Evolutionary conservation across 2,113 vertebrate species (phyloP).

Genomic region (Crotalus horridus): DNA sequence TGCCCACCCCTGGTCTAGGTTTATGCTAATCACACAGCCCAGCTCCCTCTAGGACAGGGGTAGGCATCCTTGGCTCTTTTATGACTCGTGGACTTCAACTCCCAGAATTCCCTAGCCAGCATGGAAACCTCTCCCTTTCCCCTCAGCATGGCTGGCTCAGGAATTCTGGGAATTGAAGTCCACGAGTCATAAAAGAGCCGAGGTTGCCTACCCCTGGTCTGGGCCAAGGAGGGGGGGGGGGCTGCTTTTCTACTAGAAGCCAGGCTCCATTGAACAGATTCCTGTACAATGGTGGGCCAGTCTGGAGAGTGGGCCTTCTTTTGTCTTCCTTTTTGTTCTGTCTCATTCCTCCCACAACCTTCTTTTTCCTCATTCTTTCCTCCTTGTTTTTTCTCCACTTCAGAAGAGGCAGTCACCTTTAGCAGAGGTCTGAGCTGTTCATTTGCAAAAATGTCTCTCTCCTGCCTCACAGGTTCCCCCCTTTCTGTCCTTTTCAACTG

Average conservation of each 20-base stretch:
- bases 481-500: neutral
- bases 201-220: too few species aligned
- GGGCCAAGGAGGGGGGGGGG: too few species aligned
- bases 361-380: neutral
- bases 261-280: neutral
- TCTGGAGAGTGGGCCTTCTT: neutral
- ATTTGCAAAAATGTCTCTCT: neutral
- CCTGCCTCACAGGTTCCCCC: neutral
- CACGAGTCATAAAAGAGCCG: too few species aligned
- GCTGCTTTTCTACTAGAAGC: neutral
- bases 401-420: neutral
- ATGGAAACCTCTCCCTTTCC: too few species aligned
- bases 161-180: too few species aligned
- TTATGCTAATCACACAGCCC: too few species aligned
- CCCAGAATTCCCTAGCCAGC: too few species aligned
- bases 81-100: too few species aligned
- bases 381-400: neutral
- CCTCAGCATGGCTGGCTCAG: too few species aligned
- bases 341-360: neutral
- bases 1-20: too few species aligned
- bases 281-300: neutral
- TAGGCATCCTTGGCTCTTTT: too few species aligned
- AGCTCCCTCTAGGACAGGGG: too few species aligned
- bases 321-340: neutral
- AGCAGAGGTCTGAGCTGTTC: neutral